These are phyloP conservation scores for Andrena haemorrhoa DNA, from an alignment of 2,888 invertebrate genomes.

Conservation along the genomic window DNA sequence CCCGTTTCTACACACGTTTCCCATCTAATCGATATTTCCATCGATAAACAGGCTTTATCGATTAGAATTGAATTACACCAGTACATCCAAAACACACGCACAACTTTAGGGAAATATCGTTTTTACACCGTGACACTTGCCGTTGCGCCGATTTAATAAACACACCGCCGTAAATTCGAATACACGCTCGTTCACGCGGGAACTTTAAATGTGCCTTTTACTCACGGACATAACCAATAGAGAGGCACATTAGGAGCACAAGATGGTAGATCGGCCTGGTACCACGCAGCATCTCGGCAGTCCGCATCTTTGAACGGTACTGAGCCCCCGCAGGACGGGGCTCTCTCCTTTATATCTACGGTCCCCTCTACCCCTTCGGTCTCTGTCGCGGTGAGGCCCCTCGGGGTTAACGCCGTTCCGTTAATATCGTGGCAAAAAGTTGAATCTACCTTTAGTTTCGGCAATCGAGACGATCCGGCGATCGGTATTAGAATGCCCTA, in stretches of 20 bases:
- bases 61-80: conserved; percentile 14
- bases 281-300: conserved; percentile 81
- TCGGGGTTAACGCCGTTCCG: conserved; percentile 77
- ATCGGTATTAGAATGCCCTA: conserved; percentile 21
- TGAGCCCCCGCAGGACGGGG: conserved; percentile 81
- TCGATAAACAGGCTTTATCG: neutral
- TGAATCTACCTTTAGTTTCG: conserved; percentile 66
- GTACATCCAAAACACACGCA: neutral
- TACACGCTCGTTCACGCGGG: conserved; percentile 36
- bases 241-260: conserved; percentile 74
- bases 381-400: conserved; percentile 69
- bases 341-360: conserved; percentile 83
- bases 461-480: conserved; percentile 48
- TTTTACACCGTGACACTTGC: conserved; percentile 53
- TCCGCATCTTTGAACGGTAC: conserved; percentile 83
- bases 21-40: conserved; percentile 6
- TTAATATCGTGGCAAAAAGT: conserved; percentile 70
- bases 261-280: conserved; percentile 77
- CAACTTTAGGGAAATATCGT: neutral
- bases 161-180: conserved; percentile 21
- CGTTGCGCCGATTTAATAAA: neutral
- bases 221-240: conserved; percentile 78
- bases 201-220: conserved; percentile 69
- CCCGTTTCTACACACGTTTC: neutral
- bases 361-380: conserved; percentile 70